Evolutionary conservation across 2,888 invertebrate species (phyloP), one percentile per base, ranked within the genome.

Genomic region (Digitonthophagus gazella): DNA sequence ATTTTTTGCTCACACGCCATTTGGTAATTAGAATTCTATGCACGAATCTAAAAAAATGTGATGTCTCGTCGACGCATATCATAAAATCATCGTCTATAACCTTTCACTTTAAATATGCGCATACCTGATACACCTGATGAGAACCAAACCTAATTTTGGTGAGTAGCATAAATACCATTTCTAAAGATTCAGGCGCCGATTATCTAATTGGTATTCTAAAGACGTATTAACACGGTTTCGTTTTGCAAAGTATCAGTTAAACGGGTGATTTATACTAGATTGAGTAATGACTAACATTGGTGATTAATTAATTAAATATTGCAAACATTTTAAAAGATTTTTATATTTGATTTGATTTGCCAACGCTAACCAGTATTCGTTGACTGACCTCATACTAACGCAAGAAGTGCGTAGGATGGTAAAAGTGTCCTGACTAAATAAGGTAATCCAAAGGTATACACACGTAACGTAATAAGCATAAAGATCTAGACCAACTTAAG

Each of bases 91-190:
- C 28, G 8, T 44, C 8, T 19, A 16, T 61, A 61, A 61, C 61
- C 61, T 61, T 61, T 61, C 61, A 61, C 61, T n/a, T 18, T 61
- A 61, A 61, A 18, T 19, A 61, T 61, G 61, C 61, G 61, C 61
- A n/a, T n/a, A n/a, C n/a, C n/a, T n/a, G n/a, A n/a, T n/a, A n/a
- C n/a, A 11, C 18, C 61, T 61, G 16, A 20, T 61, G 61, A 18
- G 19, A 61, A 61, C 61, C 61, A 19, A 16, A 61, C 61, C 61
- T 20, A 61, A 18, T 61, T 61, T 61, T 18, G 18, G 61, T 20
- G 61, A 18, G 6, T 18, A 61, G 61, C 61, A 61, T 61, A 61
- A 61, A 61, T 61, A 61, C 61, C 61, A 18, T 18, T 19, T 61
- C 8, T 20, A 8, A 18, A 61, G 61, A 61, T 61, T 44, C 61